phyloP scores from a whole-genome alignment of 2,888 invertebrate genomes.

The Brenthis hecate region DNA sequence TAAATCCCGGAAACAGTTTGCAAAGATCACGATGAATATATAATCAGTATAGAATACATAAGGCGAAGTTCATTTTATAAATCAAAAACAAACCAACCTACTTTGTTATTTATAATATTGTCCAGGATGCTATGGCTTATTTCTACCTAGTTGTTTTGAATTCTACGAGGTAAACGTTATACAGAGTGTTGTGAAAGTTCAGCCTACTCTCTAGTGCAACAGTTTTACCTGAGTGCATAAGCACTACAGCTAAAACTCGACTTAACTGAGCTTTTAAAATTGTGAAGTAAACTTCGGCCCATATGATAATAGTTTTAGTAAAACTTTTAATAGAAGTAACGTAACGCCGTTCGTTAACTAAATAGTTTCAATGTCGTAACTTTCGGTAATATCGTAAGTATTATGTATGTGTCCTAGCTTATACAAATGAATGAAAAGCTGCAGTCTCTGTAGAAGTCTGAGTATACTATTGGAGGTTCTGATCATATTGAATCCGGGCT shows the following conservation, averaged over 20 bases:
- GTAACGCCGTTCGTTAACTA: neutral
- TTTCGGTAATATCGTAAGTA: neutral
- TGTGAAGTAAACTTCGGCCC: neutral
- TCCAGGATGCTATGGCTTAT: neutral
- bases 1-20: too few relatives aligned
- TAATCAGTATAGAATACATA: too few relatives aligned
- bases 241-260: neutral
- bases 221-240: slow-evolving; percentile 4
- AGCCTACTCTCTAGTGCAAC: neutral
- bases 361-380: neutral
- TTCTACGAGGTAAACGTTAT: neutral
- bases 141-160: neutral
- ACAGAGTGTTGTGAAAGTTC: slow-evolving; percentile 3
- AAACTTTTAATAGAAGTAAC: slow-evolving; percentile 7
- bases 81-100: too few relatives aligned
- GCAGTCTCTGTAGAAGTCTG: neutral
- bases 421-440: neutral
- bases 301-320: slow-evolving; percentile 2
- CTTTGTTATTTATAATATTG: too few relatives aligned
- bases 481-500: neutral
- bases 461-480: neutral
- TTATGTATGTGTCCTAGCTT: neutral
- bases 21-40: too few relatives aligned
- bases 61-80: too few relatives aligned
- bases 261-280: slow-evolving; percentile 8